These are phyloP conservation scores for Mesopsocus fuscifrons DNA, from an alignment of 2,888 invertebrate species.

Conservation along the genomic window DNA sequence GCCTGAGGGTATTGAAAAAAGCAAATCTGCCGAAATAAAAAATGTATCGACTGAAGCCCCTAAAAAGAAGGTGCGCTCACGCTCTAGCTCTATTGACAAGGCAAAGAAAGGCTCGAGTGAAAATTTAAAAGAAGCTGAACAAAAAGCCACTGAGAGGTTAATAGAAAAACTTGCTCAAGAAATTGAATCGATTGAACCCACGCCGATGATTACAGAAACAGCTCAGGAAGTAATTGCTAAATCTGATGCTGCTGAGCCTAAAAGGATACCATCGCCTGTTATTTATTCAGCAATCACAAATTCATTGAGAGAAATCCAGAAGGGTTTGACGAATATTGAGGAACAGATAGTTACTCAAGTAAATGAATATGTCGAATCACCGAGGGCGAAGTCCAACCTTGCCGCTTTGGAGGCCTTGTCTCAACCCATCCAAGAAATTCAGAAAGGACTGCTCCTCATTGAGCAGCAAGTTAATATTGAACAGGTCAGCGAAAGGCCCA, in stretches of 20 bases:
- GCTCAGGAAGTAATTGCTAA: no score
- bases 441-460: constrained; percentile 30
- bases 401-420: constrained; percentile 25
- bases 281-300: constrained; percentile 18
- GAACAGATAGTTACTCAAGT: constrained; percentile 37
- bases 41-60: not conserved
- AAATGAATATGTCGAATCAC: constrained; percentile 29
- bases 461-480: constrained; percentile 25
- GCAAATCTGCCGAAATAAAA: constrained; percentile 1
- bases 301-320: constrained; percentile 37
- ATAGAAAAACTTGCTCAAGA: constrained; percentile 25
- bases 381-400: constrained; percentile 22
- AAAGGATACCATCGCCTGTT: no score
- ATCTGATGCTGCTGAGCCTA: no score
- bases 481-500: not conserved
- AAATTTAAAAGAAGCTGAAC: no score
- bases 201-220: no score
- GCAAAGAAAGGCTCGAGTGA: no score
- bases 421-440: constrained; percentile 36
- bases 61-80: constrained; percentile 9
- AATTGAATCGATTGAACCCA: no score
- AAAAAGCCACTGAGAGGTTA: constrained; percentile 27
- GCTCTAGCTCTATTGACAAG: constrained; percentile 2
- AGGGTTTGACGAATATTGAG: constrained; percentile 29
- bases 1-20: constrained; percentile 4